A percentile compares a stretch with the other conserved stretches of the same genome.
These are phyloP conservation scores for Alces alces DNA, from an alignment of 2,113 vertebrate species.

Conservation along the genomic window DNA sequence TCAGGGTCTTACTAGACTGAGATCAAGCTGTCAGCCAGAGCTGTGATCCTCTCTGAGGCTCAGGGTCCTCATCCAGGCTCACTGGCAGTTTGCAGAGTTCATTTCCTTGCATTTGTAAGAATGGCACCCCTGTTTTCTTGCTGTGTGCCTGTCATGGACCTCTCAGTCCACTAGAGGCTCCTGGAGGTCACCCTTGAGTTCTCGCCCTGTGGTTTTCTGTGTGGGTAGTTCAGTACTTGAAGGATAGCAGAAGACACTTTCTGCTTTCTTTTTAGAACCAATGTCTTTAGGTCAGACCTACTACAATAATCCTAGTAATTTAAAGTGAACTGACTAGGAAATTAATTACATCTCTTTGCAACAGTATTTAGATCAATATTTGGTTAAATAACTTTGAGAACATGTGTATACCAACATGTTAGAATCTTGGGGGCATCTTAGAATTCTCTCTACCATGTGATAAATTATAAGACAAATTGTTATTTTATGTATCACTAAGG, in stretches of 20 bases:
- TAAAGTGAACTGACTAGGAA: neutral
- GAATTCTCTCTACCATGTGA: neutral
- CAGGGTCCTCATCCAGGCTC: neutral
- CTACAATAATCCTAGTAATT: neutral
- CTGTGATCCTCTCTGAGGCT: neutral
- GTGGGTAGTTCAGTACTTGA: neutral
- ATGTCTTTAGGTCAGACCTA: neutral
- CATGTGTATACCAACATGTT: neutral
- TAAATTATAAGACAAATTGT: neutral
- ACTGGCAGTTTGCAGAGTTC: neutral
- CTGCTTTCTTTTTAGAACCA: neutral
- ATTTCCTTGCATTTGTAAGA: neutral
- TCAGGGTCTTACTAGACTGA: neutral
- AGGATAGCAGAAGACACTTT: neutral
- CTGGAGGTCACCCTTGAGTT: neutral
- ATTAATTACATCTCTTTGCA: neutral
- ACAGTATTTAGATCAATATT: neutral
- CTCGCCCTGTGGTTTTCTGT: neutral
- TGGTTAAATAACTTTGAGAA: neutral
- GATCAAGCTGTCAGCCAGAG: neutral
- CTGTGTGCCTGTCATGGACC: neutral
- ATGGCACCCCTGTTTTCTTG: neutral
- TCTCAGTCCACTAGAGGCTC: neutral
- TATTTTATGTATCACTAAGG: neutral
- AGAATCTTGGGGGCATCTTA: neutral